Conservation (phyloP, 1,140 invertebrate genomes). For the Ruditapes philippinarum region DNA sequence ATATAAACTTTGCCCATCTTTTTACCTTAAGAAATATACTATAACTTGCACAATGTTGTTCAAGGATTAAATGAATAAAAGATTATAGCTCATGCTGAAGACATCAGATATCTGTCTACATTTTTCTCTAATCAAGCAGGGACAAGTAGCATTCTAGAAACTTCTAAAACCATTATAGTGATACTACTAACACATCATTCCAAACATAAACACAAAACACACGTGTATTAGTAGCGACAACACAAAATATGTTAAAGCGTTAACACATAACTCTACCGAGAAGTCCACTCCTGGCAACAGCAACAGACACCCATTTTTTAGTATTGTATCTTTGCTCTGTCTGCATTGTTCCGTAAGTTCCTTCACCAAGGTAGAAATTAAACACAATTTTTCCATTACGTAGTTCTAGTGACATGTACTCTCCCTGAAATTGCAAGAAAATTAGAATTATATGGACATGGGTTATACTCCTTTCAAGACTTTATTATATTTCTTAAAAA, state of each 20-base stretch:
- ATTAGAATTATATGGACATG: too few relatives aligned
- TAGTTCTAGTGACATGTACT: conserved; percentile 92
- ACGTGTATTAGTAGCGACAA: conserved; percentile 17
- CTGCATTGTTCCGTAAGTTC: conserved; percentile 68
- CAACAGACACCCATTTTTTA: conserved; percentile 93
- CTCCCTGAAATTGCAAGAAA: conserved; percentile 88
- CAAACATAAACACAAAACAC: conserved; percentile 9
- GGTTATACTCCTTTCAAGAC: too few relatives aligned
- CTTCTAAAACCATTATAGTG: conserved; percentile 5
- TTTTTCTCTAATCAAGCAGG: too few relatives aligned
- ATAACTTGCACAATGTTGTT: too few relatives aligned
- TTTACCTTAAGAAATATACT: too few relatives aligned
- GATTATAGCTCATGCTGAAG: too few relatives aligned
- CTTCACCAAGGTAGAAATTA: conserved; percentile 88
- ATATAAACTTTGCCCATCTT: too few relatives aligned
- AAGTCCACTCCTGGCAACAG: conserved; percentile 87
- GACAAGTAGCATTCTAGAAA: too few relatives aligned
- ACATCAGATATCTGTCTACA: too few relatives aligned
- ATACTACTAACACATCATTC: background rate
- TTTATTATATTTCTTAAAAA: too few relatives aligned
- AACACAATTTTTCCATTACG: conserved; percentile 93
- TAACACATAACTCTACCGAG: conserved; percentile 59
- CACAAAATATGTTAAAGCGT: conserved; percentile 25
- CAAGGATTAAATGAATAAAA: too few relatives aligned
- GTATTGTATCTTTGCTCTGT: conserved; percentile 93